These are phyloP conservation scores for Leptinotarsa peninsularis DNA, from an alignment of 2,888 invertebrate genomes.

Conservation along the genomic window DNA sequence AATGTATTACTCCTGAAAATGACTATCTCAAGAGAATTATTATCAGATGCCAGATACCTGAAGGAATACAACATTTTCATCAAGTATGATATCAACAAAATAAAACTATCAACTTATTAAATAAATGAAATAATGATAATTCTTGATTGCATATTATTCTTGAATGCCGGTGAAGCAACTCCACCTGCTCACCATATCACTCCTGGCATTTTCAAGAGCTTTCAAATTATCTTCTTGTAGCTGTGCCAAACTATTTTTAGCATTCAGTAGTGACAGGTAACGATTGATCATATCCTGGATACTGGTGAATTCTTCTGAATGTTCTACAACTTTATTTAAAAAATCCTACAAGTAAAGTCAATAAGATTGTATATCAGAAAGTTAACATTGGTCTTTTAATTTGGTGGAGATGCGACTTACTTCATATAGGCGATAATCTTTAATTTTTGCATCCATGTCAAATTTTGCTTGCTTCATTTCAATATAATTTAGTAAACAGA, in stretches of 20 bases:
- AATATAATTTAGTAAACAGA: constrained; percentile 25
- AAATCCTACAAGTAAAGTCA: constrained; percentile 66
- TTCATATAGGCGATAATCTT: constrained; percentile 72
- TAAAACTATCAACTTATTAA: no score
- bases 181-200: constrained; percentile 66
- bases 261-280: constrained; percentile 74
- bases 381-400: not conserved
- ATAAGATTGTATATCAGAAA: not conserved
- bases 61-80: no score
- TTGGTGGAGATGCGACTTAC: constrained; percentile 54
- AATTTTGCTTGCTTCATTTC: constrained; percentile 38
- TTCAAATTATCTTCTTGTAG: constrained; percentile 69
- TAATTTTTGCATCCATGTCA: constrained; percentile 70
- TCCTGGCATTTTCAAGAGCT: constrained; percentile 70
- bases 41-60: no score
- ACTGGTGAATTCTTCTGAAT: constrained; percentile 70
- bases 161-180: not conserved
- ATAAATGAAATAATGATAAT: no score
- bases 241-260: constrained; percentile 70
- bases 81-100: no score
- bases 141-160: constrained; percentile 4
- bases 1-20: no score
- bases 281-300: constrained; percentile 74
- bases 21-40: no score
- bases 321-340: constrained; percentile 70